Base-by-base conservation (phyloP, 64 coral and sea anemone genomes). In the Montipora efflorescens region DNA sequence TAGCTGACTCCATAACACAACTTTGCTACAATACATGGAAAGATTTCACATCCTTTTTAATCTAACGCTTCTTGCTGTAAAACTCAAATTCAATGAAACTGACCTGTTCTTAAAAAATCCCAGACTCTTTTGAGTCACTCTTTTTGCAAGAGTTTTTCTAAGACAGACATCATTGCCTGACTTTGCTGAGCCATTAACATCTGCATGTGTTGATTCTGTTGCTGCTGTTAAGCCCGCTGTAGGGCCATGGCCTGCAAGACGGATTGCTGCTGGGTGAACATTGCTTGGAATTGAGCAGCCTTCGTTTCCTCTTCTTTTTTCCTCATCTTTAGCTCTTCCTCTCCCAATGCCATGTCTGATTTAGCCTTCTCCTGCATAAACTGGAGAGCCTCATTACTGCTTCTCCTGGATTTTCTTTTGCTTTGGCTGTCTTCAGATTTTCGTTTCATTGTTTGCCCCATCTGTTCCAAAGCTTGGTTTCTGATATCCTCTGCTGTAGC, bases 141-240 rank as follows among this genome's bases (percentile, higher is more conserved):
- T 74, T 74, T 74, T 74, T 7, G 11, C 71, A 15, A 64, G 59
- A 64, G 59, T 64, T 64, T 14, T 19, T 64, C 9, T 16, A 64
- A 64, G 45, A 78, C 78, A 80, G 78, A 80, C 48, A 80, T 80
- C 78, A 58, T 20, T 80, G 78, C 78, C 78, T 80, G 78, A 57
- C 78, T 80, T 80, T 59, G 78, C 78, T 80, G 78, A 20, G 78
- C 78, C 78, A 55, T 80, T 80, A 21, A 59, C 48, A 80, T 57
- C 78, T 80, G 78, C 78, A 80, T 57, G 78, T 80, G 48, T 80
- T 80, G 78, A 80, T 80, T 80, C 47, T 80, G 78, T 80, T 80
- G 49, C 50, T 80, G 78, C 78, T 80, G 78, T 80, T 80, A 49
- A 80, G 78, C 78, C 50, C 57, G 78, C 49, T 80, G 78, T 80